A percentile compares a stretch with the other conserved stretches of the same genome.
Conservation (phyloP, 2,888 invertebrate species). For the Drepanosiphum platanoidis region DNA sequence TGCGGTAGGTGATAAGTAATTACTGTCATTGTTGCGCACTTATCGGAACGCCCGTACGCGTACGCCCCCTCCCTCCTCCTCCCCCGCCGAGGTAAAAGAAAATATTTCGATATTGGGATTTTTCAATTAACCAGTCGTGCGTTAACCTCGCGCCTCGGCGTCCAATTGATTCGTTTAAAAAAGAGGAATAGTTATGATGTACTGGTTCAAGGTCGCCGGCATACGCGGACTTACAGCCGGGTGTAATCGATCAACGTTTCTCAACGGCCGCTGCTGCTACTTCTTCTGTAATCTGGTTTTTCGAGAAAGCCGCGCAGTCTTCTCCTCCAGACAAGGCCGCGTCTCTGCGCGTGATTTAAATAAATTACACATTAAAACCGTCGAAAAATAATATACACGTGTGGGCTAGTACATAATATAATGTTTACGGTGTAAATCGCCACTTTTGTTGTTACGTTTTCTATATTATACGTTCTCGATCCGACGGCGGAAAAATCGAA, state of each 20-base stretch:
- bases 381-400: too few relatives aligned
- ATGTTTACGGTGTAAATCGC: constrained; percentile 7
- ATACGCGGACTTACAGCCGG: not conserved
- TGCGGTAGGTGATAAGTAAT: constrained; percentile 1
- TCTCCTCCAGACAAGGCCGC: constrained; percentile 31
- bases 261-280: constrained; percentile 12
- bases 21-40: not conserved
- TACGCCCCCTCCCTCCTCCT: not conserved
- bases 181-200: constrained; percentile 39
- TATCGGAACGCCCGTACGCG: too few relatives aligned
- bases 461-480: not conserved
- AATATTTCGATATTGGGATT: not conserved
- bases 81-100: not conserved
- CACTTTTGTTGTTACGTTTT: not conserved
- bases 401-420: too few relatives aligned
- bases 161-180: constrained; percentile 49
- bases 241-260: constrained; percentile 58
- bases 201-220: constrained; percentile 48
- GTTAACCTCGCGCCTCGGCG: constrained; percentile 36
- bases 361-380: constrained; percentile 24
- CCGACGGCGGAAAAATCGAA: not conserved
- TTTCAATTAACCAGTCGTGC: constrained; percentile 43
- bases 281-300: constrained; percentile 52
- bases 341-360: constrained; percentile 30
- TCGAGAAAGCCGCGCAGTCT: constrained; percentile 41